Evolutionary conservation across 2,113 vertebrate species (phyloP).

Genomic region (Tachysurus vachellii): DNA sequence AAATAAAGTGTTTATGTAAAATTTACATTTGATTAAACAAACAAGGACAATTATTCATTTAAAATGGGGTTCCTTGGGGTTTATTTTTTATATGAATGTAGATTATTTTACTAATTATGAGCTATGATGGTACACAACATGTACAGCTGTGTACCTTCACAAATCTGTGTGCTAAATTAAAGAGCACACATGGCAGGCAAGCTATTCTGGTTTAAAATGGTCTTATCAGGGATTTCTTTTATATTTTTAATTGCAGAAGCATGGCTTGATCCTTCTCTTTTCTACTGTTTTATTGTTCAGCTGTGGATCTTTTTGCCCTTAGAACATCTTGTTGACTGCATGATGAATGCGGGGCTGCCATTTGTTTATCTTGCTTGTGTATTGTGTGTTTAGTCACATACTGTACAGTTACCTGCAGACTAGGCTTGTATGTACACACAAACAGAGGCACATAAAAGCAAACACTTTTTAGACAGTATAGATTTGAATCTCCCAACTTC

Average conservation of each 20-base stretch:
- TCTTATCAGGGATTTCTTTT: background rate
- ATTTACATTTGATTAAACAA: background rate
- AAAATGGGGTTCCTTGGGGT: background rate
- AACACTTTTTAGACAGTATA: background rate
- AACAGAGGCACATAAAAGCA: constrained; percentile 6
- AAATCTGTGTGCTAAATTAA: background rate
- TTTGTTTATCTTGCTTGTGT: background rate
- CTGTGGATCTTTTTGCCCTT: constrained; percentile 30
- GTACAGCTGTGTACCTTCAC: background rate
- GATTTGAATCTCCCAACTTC: constrained; percentile 50
- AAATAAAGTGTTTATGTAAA: background rate
- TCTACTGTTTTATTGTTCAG: constrained; percentile 7
- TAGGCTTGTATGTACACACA: background rate
- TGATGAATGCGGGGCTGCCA: constrained; percentile 39
- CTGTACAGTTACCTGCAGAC: constrained; percentile 14
- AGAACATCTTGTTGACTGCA: constrained; percentile 45
- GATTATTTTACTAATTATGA: background rate
- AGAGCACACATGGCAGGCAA: background rate
- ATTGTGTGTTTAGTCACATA: constrained; percentile 11
- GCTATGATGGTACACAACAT: background rate
- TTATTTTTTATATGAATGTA: background rate
- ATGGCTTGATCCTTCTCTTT: constrained; percentile 61
- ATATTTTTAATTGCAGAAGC: constrained; percentile 51
- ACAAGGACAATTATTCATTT: background rate
- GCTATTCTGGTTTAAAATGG: background rate